Conservation (phyloP, 2,888 invertebrate species). For the Cyrtodaria siliqua region DNA sequence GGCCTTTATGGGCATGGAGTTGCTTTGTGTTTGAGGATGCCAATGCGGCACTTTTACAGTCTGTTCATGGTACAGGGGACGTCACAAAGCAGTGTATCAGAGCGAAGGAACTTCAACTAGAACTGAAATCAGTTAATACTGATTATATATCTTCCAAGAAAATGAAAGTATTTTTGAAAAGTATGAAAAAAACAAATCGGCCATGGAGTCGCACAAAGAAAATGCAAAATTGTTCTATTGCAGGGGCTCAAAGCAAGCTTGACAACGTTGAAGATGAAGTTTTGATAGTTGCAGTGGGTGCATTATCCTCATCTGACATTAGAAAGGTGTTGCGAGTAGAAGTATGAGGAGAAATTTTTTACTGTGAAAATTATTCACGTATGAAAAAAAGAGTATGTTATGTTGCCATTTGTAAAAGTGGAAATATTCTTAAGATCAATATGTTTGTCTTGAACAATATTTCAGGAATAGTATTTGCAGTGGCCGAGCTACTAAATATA, state of each 20-base stretch:
- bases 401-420: too few species aligned
- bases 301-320: too few species aligned
- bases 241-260: background rate
- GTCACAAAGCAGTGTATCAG: background rate
- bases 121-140: too few species aligned
- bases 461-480: too few species aligned
- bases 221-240: background rate
- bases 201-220: background rate
- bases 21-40: conserved; percentile 42
- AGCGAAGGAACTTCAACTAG: background rate
- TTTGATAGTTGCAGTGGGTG: background rate
- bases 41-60: conserved; percentile 17
- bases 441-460: too few species aligned
- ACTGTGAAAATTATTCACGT: background rate
- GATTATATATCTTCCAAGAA: background rate
- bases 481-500: too few species aligned
- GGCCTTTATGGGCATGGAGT: conserved; percentile 49
- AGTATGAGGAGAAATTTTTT: background rate
- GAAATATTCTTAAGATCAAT: too few species aligned
- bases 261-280: background rate
- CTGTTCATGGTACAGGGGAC: conserved; percentile 30
- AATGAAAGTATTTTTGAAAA: background rate
- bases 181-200: too few species aligned
- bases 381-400: background rate
- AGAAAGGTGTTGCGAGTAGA: background rate